phyloP scores from a whole-genome alignment of 2,797 vertebrate genomes.

The Anabas testudineus region DNA sequence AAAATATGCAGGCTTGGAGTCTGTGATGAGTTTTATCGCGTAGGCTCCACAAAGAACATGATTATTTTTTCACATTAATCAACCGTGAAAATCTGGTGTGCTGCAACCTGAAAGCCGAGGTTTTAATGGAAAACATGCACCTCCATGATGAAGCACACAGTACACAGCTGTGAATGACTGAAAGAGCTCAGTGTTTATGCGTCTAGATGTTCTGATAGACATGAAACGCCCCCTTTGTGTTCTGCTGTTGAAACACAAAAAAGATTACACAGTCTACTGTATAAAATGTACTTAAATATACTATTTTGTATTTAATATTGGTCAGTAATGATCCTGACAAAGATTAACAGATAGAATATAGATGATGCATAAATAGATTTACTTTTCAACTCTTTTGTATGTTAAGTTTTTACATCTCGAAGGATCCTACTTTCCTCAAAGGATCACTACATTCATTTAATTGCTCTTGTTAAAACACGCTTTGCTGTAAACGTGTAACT shows the following conservation, averaged over 20 bases:
- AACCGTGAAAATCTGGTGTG: constrained; percentile 15
- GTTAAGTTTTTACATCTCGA: not conserved
- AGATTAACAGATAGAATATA: too few species aligned
- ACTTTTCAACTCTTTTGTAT: too few species aligned
- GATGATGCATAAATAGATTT: constrained; percentile 5
- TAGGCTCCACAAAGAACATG: not conserved
- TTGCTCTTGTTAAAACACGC: not conserved
- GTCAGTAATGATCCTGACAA: too few species aligned
- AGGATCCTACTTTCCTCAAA: not conserved
- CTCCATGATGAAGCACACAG: constrained; percentile 54
- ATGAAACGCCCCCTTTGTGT: not conserved
- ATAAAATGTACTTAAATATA: too few species aligned
- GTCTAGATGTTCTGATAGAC: not conserved
- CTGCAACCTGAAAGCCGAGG: constrained; percentile 31
- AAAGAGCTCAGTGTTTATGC: constrained; percentile 27
- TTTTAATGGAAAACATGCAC: constrained; percentile 39
- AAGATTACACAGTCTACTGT: not conserved
- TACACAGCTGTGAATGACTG: constrained; percentile 19
- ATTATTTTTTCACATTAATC: constrained; percentile 54
- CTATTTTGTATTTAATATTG: too few species aligned
- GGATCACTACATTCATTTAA: not conserved
- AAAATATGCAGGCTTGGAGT: too few species aligned
- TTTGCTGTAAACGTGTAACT: constrained; percentile 9
- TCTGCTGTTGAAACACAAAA: constrained; percentile 5
- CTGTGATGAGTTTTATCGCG: not conserved